Evolutionary conservation across 2,888 invertebrate genomes (phyloP).

Genomic region (Drosophila trichaetosa): DNA sequence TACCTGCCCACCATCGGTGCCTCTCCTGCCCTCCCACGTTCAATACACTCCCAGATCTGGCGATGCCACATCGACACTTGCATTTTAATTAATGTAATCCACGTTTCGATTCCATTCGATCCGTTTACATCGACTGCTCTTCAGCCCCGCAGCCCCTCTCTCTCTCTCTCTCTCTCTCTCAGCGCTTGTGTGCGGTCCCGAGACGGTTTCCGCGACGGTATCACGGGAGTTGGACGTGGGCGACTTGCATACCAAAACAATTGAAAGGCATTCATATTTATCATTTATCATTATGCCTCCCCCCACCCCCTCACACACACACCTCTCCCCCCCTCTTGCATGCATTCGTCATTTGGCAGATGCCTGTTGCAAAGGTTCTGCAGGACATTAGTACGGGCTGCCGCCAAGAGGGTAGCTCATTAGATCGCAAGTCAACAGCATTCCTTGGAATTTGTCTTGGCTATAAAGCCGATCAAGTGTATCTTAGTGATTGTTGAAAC

Average conservation of each 20-base stretch:
- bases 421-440: background rate
- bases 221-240: background rate
- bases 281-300: slow-evolving; percentile 18
- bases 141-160: too few relatives aligned
- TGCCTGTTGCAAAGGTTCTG: background rate
- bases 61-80: slow-evolving; percentile 25
- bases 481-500: background rate
- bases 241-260: slow-evolving; percentile 20
- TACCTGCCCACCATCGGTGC: background rate
- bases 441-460: background rate
- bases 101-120: slow-evolving; percentile 15
- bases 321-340: background rate
- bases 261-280: background rate
- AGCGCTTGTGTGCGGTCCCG: slow-evolving; percentile 26
- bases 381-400: slow-evolving; percentile 27
- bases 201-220: background rate
- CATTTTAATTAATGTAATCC: slow-evolving; percentile 55
- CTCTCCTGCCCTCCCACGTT: background rate
- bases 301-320: background rate
- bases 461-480: background rate
- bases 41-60: background rate
- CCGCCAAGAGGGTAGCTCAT: slow-evolving; percentile 9
- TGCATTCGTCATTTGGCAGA: background rate
- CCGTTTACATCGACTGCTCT: background rate
- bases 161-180: background rate